phyloP scores from a whole-genome alignment of 2,888 invertebrate genomes.

The Nymphalis c-album region DNA sequence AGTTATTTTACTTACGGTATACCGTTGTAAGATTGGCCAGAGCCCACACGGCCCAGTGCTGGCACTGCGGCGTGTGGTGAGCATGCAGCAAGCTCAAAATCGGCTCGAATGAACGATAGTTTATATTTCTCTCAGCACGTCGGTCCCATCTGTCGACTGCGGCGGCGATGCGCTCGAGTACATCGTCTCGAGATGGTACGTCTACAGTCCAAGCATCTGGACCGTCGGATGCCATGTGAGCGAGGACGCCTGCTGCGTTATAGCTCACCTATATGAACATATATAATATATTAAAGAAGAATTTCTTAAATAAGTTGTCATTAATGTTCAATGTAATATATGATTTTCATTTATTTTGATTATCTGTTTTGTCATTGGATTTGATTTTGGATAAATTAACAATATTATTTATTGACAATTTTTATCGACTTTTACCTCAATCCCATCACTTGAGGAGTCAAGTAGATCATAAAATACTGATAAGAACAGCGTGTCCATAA shows the following conservation, averaged over 20 bases:
- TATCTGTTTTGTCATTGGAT: no score
- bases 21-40: constrained; percentile 96
- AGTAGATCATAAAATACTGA: constrained; percentile 92
- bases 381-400: no score
- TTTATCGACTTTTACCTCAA: constrained; percentile 85
- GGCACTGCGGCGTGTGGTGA: constrained; percentile 94
- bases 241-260: constrained; percentile 97
- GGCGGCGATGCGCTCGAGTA: constrained; percentile 87
- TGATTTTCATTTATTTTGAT: no score
- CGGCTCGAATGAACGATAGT: constrained; percentile 96
- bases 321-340: no score
- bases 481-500: constrained; percentile 93
- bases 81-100: constrained; percentile 91
- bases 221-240: constrained; percentile 97
- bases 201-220: constrained; percentile 89
- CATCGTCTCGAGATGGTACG: constrained; percentile 85
- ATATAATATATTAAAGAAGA: neutral
- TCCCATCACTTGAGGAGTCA: constrained; percentile 93
- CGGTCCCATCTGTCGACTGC: constrained; percentile 96
- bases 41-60: constrained; percentile 99
- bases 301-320: no score
- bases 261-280: constrained; percentile 86
- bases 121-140: constrained; percentile 93
- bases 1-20: constrained; percentile 87
- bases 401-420: no score